These are phyloP conservation scores for Ictalurus punctatus DNA, from an alignment of 2,113 vertebrate genomes.

Conservation along the genomic window DNA sequence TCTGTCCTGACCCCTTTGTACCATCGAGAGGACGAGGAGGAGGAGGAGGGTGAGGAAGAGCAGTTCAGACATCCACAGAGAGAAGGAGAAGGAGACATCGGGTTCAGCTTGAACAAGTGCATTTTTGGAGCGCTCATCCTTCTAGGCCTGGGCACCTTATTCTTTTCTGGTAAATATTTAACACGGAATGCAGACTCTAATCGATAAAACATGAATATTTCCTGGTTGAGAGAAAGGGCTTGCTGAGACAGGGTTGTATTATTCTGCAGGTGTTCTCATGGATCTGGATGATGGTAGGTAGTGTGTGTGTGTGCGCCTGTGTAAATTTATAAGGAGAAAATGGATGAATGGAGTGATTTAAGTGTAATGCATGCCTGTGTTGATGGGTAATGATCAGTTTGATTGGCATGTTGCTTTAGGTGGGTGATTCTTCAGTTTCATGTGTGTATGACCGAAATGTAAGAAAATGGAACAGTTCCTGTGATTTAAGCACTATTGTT, in stretches of 20 bases:
- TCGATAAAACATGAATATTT: not conserved
- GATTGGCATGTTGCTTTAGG: not conserved
- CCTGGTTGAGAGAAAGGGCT: slow-evolving; percentile 67
- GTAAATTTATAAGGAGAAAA: not conserved
- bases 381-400: not conserved
- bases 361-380: slow-evolving; percentile 26
- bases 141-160: slow-evolving; percentile 77
- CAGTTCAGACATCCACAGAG: slow-evolving; percentile 64
- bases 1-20: slow-evolving; percentile 67
- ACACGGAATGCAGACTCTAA: not conserved
- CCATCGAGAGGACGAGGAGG: slow-evolving; percentile 63
- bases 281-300: slow-evolving; percentile 77
- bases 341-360: not conserved
- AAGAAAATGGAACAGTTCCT: not conserved
- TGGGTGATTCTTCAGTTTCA: slow-evolving; percentile 4
- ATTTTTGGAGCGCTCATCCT: slow-evolving; percentile 79
- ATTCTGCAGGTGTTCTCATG: slow-evolving; percentile 76
- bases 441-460: not conserved
- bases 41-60: slow-evolving; percentile 55
- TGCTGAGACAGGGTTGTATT: slow-evolving; percentile 69
- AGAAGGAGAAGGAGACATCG: slow-evolving; percentile 61
- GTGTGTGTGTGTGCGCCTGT: not conserved
- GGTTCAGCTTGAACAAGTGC: slow-evolving; percentile 78
- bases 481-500: not conserved
- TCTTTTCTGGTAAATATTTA: slow-evolving; percentile 70